Evolutionary conservation across 2,888 invertebrate species (phyloP).

Genomic region (Epirrita christyi): DNA sequence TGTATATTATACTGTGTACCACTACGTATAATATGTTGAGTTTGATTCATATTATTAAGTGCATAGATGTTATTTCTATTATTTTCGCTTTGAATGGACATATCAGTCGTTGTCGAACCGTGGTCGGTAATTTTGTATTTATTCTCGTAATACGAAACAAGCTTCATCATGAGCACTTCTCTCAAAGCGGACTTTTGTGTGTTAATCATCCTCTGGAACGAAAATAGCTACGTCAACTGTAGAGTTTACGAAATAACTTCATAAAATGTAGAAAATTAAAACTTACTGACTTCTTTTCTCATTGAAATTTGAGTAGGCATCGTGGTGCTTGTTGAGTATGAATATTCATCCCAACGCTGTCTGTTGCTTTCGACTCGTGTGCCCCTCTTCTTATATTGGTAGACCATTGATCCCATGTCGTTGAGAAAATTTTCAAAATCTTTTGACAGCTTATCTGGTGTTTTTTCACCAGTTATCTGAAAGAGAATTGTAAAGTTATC

Average conservation of each 20-base stretch:
- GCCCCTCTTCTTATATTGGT: slow-evolving; percentile 42
- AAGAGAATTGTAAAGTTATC: not conserved
- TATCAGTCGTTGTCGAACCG: slow-evolving; percentile 24
- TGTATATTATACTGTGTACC: slow-evolving; percentile 14
- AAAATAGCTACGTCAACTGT: slow-evolving; percentile 9
- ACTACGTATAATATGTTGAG: no score
- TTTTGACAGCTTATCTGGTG: slow-evolving; percentile 33
- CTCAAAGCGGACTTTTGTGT: slow-evolving; percentile 50
- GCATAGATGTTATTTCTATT: slow-evolving; percentile 22
- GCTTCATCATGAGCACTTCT: slow-evolving; percentile 66
- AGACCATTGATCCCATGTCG: slow-evolving; percentile 51
- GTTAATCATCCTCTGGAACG: slow-evolving; percentile 39
- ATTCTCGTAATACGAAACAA: slow-evolving; percentile 68
- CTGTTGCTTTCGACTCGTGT: slow-evolving; percentile 15
- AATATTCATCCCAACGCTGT: slow-evolving; percentile 27
- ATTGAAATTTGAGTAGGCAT: slow-evolving; percentile 20
- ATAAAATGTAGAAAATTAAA: slow-evolving; percentile 26
- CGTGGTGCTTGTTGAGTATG: slow-evolving; percentile 22
- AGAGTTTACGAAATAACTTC: slow-evolving; percentile 7
- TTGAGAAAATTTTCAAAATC: slow-evolving; percentile 55
- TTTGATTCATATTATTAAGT: slow-evolving; percentile 17
- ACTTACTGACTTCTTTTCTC: slow-evolving; percentile 47
- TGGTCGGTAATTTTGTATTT: slow-evolving; percentile 57
- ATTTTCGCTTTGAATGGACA: slow-evolving; percentile 29
- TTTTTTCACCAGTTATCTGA: slow-evolving; percentile 11